Evolutionary conservation across 2,888 invertebrate genomes (phyloP).

Genomic region (Andrena bucephala): DNA sequence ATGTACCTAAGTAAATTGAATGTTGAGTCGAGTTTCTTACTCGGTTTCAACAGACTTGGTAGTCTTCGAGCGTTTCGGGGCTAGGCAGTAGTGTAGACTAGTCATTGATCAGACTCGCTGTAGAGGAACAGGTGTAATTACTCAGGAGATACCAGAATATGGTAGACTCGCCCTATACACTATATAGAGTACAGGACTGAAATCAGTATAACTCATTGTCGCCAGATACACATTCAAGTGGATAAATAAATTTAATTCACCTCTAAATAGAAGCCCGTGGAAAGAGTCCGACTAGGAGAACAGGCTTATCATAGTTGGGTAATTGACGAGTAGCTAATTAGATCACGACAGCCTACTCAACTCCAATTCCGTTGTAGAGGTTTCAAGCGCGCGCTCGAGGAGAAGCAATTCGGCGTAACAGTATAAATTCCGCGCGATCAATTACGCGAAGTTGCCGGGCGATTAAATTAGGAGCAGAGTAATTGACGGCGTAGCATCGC

Average conservation of each 20-base stretch:
- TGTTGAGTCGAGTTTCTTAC: background rate
- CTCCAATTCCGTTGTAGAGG: background rate
- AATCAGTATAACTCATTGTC: no score
- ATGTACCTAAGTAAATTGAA: background rate
- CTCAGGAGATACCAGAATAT: background rate
- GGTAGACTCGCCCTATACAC: background rate
- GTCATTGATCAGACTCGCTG: background rate
- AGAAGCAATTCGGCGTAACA: conserved; percentile 22
- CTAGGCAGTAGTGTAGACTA: background rate
- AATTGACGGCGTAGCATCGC: conserved; percentile 50
- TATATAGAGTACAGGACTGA: no score
- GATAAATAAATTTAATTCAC: no score
- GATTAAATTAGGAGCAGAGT: conserved; percentile 41
- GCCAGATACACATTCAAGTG: no score
- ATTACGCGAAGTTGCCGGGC: conserved; percentile 19
- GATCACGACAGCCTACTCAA: background rate
- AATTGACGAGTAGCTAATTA: conserved; percentile 15
- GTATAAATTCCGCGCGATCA: conserved; percentile 47
- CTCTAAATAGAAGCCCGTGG: no score
- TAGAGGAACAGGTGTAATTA: background rate
- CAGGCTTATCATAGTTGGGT: no score
- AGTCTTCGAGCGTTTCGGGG: background rate
- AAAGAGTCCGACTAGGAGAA: no score
- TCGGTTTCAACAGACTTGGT: background rate
- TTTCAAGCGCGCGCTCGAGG: conserved; percentile 9